Evolutionary conservation across 2,888 invertebrate genomes (phyloP).

Genomic region (Agonopterix arenella): DNA sequence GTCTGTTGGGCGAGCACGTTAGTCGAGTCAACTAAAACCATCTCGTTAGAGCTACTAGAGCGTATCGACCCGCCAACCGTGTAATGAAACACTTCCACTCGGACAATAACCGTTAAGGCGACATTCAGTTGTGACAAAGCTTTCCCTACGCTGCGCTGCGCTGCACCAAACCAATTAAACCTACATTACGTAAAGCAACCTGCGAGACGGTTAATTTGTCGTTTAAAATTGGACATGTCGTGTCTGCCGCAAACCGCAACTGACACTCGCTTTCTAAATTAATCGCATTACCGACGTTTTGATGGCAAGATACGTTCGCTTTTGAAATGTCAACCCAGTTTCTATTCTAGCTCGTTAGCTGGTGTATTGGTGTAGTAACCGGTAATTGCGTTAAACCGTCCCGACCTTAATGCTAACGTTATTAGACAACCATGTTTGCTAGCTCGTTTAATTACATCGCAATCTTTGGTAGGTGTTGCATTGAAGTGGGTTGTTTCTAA

Average conservation of each 20-base stretch:
- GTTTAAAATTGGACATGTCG: constrained; percentile 16
- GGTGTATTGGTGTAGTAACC: constrained; percentile 15
- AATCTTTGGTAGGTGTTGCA: neutral
- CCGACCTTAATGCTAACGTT: constrained; percentile 12
- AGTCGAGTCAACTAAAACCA: constrained; percentile 39
- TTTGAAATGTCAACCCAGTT: constrained; percentile 40
- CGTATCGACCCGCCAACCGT: constrained; percentile 56
- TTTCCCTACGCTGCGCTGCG: constrained; percentile 33
- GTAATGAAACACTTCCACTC: constrained; percentile 72
- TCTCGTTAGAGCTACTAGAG: constrained; percentile 61
- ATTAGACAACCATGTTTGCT: neutral
- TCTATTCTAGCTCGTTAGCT: constrained; percentile 9
- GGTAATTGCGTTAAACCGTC: constrained; percentile 22
- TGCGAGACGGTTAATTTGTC: constrained; percentile 12
- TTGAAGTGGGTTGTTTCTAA: neutral
- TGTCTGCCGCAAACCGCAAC: constrained; percentile 27
- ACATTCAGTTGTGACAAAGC: constrained; percentile 54
- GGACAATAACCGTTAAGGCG: constrained; percentile 64
- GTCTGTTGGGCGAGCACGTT: constrained; percentile 36
- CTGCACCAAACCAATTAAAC: constrained; percentile 32
- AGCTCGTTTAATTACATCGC: constrained; percentile 2
- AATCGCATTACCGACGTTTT: constrained; percentile 20
- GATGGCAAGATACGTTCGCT: constrained; percentile 23
- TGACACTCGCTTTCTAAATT: constrained; percentile 33
- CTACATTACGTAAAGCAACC: constrained; percentile 17